phyloP scores from a whole-genome alignment of 1,140 invertebrate species.

The Macrotrachela quadricornifera region DNA sequence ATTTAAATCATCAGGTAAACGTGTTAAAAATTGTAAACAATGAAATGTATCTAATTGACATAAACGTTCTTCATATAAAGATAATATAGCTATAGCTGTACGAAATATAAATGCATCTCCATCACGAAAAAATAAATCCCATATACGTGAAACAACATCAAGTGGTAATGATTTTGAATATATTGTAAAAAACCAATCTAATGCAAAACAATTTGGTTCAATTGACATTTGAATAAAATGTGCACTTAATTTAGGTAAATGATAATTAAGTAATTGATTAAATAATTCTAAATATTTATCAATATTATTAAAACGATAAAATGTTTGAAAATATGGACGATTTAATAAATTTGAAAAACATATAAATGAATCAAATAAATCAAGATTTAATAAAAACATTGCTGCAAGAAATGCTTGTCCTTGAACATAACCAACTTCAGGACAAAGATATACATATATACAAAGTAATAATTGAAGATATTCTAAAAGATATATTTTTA shows the following conservation, averaged over 20 bases:
- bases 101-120: constrained; percentile 67
- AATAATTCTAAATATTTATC: constrained; percentile 57
- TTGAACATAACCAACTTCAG: constrained; percentile 31
- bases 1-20: constrained; percentile 51
- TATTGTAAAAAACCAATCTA: constrained; percentile 71
- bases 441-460: too few species aligned
- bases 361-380: constrained; percentile 54
- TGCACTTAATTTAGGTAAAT: constrained; percentile 45
- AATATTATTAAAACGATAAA: constrained; percentile 39
- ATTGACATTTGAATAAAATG: constrained; percentile 45
- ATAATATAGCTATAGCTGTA: constrained; percentile 57
- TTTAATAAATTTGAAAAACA: constrained; percentile 68
- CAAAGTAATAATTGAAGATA: too few species aligned
- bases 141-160: constrained; percentile 60
- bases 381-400: constrained; percentile 65
- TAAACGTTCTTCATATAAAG: constrained; percentile 53
- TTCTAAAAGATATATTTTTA: too few species aligned
- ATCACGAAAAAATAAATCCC: constrained; percentile 67
- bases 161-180: constrained; percentile 52
- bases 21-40: constrained; percentile 61
- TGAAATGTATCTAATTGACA: constrained; percentile 62
- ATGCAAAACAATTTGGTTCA: constrained; percentile 58
- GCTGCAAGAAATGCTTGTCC: constrained; percentile 78
- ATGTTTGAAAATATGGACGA: constrained; percentile 1
- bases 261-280: constrained; percentile 46